Evolutionary conservation across 2,888 invertebrate genomes (phyloP), one percentile per base, ranked within the genome.

Genomic region (Drosophila fungiperda): DNA sequence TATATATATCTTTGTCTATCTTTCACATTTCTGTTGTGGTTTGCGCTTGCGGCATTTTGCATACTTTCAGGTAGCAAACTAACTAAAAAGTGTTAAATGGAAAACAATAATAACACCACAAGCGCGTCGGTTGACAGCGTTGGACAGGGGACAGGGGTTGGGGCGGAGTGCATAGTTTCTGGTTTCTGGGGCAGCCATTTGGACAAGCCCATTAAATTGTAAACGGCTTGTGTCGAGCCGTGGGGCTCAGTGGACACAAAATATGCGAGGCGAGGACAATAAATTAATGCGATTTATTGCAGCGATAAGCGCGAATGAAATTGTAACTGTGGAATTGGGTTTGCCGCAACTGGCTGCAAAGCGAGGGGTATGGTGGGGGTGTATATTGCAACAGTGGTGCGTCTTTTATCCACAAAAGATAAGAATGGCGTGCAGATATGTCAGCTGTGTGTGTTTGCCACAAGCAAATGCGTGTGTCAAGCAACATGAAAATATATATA

Each of bases 281-380:
- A 91, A 92, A 91, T 91, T 92, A 91, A 91, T 90, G 90, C 90
- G 92, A 91, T 91, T 91, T 91, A 91, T 91, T 91, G 90, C 91
- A 68, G 82, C 82, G 91, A 91, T 91, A 91, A 91, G 91, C 85
- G 80, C 80, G 83, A 67, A 70, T 53, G 69, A 60, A 61, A 69
- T 57, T 69, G 64, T 54, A 55, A 67, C 66, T 68, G 83, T 42
- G 57, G 29, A 26, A 20, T 36, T 60, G 48, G 50, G 29, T 49
- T 42, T 63, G 42, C n/a, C 26, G 49, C 49, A 29, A 29, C 29
- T 29, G 29, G 29, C 29, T 29, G 5, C 29, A 1, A 2, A 6
- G 29, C 29, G 29, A 29, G 29, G 5, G 29, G 29, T 29, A 6
- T 29, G 29, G 29, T 29, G 29, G 29, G 5, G 29, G 6, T 29